Conservation (phyloP, 2,113 vertebrate species). For the Glaucomys volans region DNA sequence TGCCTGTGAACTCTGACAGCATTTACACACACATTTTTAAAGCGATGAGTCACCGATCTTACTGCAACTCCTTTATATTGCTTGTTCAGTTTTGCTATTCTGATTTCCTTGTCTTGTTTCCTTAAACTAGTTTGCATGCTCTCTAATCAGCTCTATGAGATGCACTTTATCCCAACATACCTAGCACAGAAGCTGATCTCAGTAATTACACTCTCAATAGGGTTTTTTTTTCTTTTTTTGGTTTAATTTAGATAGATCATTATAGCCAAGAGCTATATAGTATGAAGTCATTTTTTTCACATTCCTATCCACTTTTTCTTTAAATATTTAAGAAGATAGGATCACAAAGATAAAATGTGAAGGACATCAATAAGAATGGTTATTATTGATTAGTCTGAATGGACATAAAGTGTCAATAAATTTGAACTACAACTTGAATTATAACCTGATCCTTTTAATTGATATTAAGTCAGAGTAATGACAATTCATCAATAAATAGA, state of each 20-base stretch:
- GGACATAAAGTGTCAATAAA: background rate
- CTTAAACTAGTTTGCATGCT: background rate
- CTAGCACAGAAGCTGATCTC: background rate
- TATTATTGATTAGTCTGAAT: background rate
- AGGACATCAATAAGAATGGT: background rate
- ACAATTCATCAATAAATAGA: background rate
- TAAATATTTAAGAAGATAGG: constrained; percentile 35
- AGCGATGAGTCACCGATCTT: background rate
- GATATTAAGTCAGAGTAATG: constrained; percentile 25
- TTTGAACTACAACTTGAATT: background rate
- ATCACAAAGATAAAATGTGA: constrained; percentile 35
- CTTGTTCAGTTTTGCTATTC: background rate
- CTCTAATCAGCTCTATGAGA: background rate
- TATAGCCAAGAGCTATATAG: background rate
- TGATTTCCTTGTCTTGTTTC: background rate
- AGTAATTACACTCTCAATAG: background rate
- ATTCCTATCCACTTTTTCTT: background rate
- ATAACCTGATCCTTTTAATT: background rate
- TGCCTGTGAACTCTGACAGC: background rate
- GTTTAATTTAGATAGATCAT: background rate
- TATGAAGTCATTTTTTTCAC: background rate
- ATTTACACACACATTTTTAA: background rate
- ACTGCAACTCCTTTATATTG: background rate
- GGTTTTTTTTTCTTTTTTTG: constrained; percentile 18
- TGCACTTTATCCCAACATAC: background rate